Evolutionary conservation across 2,113 vertebrate genomes (phyloP).

Genomic region (Oxyura jamaicensis): DNA sequence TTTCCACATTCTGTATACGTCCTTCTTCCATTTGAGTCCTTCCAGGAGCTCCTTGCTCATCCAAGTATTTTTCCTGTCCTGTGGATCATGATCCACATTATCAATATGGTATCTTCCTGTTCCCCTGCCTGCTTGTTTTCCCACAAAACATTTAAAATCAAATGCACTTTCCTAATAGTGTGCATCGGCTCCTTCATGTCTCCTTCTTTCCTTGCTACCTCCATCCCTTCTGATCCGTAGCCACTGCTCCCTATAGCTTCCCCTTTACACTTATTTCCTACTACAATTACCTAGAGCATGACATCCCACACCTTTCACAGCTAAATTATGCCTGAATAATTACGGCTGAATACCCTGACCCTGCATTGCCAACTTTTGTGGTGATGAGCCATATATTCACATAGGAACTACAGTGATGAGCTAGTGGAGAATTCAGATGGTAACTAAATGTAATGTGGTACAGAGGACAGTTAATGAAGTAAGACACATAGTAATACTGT

Average conservation of each 20-base stretch:
- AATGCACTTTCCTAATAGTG: background rate
- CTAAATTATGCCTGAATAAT: background rate
- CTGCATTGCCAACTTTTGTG: background rate
- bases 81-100: too few species aligned
- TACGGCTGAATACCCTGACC: background rate
- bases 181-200: background rate
- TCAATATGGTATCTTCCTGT: accelerated
- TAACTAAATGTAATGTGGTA: background rate
- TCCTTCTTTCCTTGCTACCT: background rate
- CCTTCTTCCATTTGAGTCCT: too few species aligned
- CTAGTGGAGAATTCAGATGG: background rate
- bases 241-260: background rate
- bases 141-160: background rate
- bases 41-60: too few species aligned
- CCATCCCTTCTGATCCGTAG: background rate
- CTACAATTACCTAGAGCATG: background rate
- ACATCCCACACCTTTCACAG: background rate
- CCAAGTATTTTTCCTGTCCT: too few species aligned
- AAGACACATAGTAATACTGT: background rate
- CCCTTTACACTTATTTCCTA: background rate
- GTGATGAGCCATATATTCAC: background rate
- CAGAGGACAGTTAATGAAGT: background rate
- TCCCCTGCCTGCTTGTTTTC: background rate
- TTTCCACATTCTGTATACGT: too few species aligned
- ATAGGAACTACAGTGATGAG: background rate